Conservation (phyloP, 2,888 invertebrate species). For the Chymomyza caudatula region DNA sequence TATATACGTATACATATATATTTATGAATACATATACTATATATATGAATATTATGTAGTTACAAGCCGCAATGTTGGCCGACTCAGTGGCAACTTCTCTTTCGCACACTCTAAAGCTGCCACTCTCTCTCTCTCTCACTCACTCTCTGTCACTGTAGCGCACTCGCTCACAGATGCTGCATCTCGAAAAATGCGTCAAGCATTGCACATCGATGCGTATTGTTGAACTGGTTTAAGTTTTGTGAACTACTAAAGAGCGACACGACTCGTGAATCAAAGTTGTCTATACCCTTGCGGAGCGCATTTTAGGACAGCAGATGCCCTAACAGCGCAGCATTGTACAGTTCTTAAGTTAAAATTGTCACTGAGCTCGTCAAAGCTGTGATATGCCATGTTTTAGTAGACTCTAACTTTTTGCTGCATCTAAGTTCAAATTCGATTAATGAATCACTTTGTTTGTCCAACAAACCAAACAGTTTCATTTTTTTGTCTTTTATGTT, state of each 20-base stretch:
- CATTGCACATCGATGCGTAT: slow-evolving; percentile 35
- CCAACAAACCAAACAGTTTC: slow-evolving; percentile 3
- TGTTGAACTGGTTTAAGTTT: not conserved
- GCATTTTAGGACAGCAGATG: too few relatives aligned
- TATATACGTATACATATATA: slow-evolving; percentile 15
- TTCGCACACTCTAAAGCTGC: not conserved
- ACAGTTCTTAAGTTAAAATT: too few relatives aligned
- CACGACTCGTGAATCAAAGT: too few relatives aligned
- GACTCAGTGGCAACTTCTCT: not conserved
- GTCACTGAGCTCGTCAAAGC: too few relatives aligned
- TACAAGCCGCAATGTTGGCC: slow-evolving; percentile 13
- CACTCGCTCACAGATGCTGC: slow-evolving; percentile 7
- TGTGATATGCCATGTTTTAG: too few relatives aligned
- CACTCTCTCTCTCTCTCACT: not conserved
- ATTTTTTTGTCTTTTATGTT: not conserved
- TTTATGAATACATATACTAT: too few relatives aligned
- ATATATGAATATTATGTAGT: slow-evolving; percentile 12
- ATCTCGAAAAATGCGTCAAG: slow-evolving; percentile 35
- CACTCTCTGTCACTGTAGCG: not conserved
- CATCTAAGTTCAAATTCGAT: not conserved
- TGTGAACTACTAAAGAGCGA: too few relatives aligned
- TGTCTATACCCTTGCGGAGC: too few relatives aligned
- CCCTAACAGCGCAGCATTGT: too few relatives aligned
- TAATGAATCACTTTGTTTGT: slow-evolving; percentile 26
- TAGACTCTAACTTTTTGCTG: not conserved